Evolutionary conservation across 1,140 invertebrate genomes (phyloP).

Genomic region (Helicoverpa zea): DNA sequence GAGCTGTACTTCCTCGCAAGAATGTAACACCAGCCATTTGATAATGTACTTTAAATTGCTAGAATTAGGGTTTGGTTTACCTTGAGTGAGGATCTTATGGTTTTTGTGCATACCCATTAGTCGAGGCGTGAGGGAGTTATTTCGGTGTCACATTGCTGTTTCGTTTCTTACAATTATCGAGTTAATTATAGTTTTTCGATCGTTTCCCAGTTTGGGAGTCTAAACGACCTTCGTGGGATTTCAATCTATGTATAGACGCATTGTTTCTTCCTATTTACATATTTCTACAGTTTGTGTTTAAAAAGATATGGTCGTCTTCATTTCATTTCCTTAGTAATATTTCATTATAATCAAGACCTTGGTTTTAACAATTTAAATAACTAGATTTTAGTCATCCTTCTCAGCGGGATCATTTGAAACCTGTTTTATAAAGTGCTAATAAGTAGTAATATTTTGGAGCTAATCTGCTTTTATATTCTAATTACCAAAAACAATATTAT

Average conservation of each 20-base stretch:
- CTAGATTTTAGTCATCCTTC: too few species aligned
- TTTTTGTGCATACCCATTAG: constrained; percentile 47
- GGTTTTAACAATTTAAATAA: too few species aligned
- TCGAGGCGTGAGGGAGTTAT: constrained; percentile 35
- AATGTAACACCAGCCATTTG: not conserved
- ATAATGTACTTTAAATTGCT: not conserved
- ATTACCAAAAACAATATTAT: too few species aligned
- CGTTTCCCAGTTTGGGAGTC: constrained; percentile 4
- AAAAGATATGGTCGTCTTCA: too few species aligned
- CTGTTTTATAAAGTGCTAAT: too few species aligned
- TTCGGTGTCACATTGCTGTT: constrained; percentile 43
- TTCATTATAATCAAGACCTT: too few species aligned
- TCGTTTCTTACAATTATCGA: constrained; percentile 41
- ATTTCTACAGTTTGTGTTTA: too few species aligned
- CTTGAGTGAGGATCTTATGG: not conserved
- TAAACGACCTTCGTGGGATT: constrained; percentile 12
- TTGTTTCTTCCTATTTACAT: not conserved
- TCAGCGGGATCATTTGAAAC: too few species aligned
- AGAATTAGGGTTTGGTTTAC: not conserved
- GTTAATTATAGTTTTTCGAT: constrained; percentile 47
- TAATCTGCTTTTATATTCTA: too few species aligned
- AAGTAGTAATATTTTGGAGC: too few species aligned
- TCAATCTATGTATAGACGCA: not conserved
- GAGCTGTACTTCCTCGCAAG: not conserved
- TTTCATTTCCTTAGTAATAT: too few species aligned